These are phyloP conservation scores for Camptogramma bilineatum DNA, from an alignment of 2,888 invertebrate species.

Conservation along the genomic window DNA sequence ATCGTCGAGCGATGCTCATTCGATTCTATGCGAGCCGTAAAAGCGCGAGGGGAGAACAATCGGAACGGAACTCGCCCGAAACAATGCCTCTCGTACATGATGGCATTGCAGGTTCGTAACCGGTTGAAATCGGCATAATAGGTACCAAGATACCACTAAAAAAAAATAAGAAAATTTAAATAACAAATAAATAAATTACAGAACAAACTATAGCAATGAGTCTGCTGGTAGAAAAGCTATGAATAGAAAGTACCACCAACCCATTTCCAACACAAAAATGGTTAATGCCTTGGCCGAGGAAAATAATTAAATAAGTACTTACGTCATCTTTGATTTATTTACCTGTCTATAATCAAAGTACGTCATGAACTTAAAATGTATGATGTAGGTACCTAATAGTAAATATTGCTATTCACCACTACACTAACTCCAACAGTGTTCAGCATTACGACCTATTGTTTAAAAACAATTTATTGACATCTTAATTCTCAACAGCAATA, in stretches of 20 bases:
- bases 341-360: too few relatives aligned
- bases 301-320: constrained; percentile 29
- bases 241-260: neutral
- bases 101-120: constrained; percentile 36
- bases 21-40: constrained; percentile 50
- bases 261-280: neutral
- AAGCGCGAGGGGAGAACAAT: constrained; percentile 62
- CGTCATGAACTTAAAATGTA: constrained; percentile 38
- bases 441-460: constrained; percentile 56
- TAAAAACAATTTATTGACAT: constrained; percentile 42
- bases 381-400: constrained; percentile 43
- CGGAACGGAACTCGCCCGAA: constrained; percentile 73
- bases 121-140: constrained; percentile 14
- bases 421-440: constrained; percentile 44
- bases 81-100: constrained; percentile 60
- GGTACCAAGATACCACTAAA: neutral
- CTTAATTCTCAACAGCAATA: constrained; percentile 38
- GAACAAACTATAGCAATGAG: neutral
- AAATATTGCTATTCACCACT: constrained; percentile 43
- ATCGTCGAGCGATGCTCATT: constrained; percentile 66
- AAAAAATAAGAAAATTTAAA: neutral
- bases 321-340: constrained; percentile 16
- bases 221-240: too few relatives aligned
- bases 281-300: neutral
- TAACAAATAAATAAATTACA: neutral